Evolutionary conservation across 2,797 vertebrate species (phyloP).

Genomic region (Myotis myotis): DNA sequence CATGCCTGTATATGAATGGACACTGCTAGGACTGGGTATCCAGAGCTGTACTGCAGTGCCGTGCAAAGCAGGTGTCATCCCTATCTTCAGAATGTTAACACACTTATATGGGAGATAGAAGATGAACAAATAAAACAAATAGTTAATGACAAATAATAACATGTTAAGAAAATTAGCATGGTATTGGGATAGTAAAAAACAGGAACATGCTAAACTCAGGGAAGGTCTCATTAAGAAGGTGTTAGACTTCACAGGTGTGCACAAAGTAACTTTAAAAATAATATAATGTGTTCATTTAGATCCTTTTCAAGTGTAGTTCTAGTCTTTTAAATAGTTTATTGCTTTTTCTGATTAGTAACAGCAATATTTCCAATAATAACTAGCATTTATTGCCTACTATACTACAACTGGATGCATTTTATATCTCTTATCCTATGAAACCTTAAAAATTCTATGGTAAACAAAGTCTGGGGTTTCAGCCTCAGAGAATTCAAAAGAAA

Average conservation of each 20-base stretch:
- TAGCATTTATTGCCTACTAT: background rate
- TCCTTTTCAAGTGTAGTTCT: background rate
- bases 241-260: background rate
- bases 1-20: background rate
- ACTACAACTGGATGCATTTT: background rate
- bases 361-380: background rate
- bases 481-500: background rate
- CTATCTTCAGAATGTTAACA: background rate
- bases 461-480: background rate
- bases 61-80: background rate
- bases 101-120: background rate
- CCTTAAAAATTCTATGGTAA: background rate
- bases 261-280: background rate
- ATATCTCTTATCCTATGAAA: background rate
- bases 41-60: background rate
- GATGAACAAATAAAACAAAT: background rate
- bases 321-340: background rate
- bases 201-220: background rate
- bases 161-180: background rate
- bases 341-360: background rate
- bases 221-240: background rate
- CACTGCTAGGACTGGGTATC: accelerated
- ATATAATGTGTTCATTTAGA: background rate
- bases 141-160: background rate
- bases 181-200: background rate